Evolutionary conservation across 2,113 vertebrate genomes (phyloP), one percentile per base, ranked within the genome.

Genomic region (Zosterops lateralis): DNA sequence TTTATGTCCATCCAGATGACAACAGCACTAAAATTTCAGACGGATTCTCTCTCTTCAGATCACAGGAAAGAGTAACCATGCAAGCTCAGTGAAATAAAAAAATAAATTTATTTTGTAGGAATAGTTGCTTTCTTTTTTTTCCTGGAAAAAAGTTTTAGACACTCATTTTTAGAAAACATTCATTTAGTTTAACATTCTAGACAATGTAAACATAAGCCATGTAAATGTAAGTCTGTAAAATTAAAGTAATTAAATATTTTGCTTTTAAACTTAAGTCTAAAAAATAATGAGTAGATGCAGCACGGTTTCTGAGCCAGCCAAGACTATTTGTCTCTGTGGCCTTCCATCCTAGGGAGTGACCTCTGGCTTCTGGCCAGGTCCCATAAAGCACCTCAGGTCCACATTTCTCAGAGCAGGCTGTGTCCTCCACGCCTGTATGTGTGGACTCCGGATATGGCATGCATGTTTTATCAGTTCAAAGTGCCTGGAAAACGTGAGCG

Each of bases 181-280:
- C 3, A 24, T 54, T 44, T 34, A 34, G 11, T 34, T 29, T 70
- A 89, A 29, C 13, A 54, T 70, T 70, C 21, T 40, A 60, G 92
- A 51, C 12, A 65, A 57, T 36, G 31, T 68, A 57, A 80, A 57
- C 28, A 68, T 9, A 75, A 47, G 8, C 29, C 45, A 51, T 26
- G 29, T 57, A 48, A 58, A 44, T 36, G 28, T 28, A 28, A 22
- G 40, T 47, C 47, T 38, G 7, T 64, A 70, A 64, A 70, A 87
- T 70, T 73, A 73, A 58, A 66, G 50, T 58, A 78, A 89, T 93
- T 42, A 65, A 89, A 26, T 88, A 73, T 51, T 87, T 77, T 70
- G 16, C 18, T 84, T 74, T 80, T 66, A 56, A 92, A 89, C 21
- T 79, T 47, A 32, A 62, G 53, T 40, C 58, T 81, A 53, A 78